phyloP scores from a whole-genome alignment of 2,797 vertebrate species.

The Peromyscus nudipes region DNA sequence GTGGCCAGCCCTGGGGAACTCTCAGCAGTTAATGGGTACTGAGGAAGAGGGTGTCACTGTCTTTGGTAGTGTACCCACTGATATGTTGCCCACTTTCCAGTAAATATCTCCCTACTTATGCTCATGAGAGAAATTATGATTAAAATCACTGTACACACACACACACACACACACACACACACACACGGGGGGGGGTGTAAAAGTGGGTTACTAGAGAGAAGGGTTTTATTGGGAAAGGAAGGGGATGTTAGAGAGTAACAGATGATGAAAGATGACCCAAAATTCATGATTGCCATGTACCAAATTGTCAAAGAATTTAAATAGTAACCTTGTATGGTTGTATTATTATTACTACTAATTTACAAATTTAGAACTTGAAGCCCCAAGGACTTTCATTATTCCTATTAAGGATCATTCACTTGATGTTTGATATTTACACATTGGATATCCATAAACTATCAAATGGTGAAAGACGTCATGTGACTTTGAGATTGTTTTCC shows the following conservation, averaged over 20 bases:
- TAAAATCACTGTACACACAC: background rate
- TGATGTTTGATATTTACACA: constrained; percentile 2
- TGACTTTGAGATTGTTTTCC: constrained; percentile 15
- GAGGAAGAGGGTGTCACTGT: background rate
- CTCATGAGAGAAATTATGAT: background rate
- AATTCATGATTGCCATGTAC: background rate
- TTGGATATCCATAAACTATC: constrained; percentile 18
- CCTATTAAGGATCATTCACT: background rate
- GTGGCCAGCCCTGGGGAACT: background rate
- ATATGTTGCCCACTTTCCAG: background rate
- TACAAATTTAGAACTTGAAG: background rate
- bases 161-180: background rate
- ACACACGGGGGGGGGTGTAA: background rate
- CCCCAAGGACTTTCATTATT: background rate
- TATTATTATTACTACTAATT: constrained; percentile 40
- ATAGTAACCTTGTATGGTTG: background rate
- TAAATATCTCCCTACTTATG: background rate
- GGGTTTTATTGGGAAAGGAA: background rate
- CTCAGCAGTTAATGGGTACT: background rate
- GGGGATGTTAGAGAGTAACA: background rate
- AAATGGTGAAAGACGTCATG: background rate
- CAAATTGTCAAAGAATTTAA: background rate
- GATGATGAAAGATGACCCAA: background rate
- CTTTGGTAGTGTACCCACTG: background rate
- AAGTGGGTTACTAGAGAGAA: background rate